Evolutionary conservation across 2,113 vertebrate genomes (phyloP).

Genomic region (Cyanoliseus patagonus): DNA sequence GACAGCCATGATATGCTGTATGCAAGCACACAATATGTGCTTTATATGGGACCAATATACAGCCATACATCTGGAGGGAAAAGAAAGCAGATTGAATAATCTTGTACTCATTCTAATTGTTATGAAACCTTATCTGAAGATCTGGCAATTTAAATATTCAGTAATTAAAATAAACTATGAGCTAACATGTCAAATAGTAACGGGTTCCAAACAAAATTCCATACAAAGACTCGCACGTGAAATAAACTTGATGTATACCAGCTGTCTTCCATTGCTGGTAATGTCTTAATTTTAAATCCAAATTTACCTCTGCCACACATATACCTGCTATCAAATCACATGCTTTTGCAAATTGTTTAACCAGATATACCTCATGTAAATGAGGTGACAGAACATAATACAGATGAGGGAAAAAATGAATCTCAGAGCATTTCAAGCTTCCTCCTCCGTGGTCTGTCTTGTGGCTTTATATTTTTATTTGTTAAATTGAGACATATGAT

Average conservation of each 20-base stretch:
- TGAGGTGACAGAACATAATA: slow-evolving; percentile 34
- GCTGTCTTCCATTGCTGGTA: not conserved
- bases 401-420: not conserved
- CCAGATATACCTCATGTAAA: slow-evolving; percentile 42
- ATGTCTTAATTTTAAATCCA: not conserved
- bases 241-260: slow-evolving; percentile 15
- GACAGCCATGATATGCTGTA: not conserved
- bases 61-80: not conserved
- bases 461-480: not conserved
- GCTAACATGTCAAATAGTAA: not conserved
- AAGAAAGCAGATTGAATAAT: not conserved
- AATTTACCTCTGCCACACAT: not conserved
- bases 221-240: not conserved
- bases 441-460: not conserved
- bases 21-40: not conserved
- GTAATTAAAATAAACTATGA: slow-evolving; percentile 47
- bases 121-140: not conserved
- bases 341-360: not conserved
- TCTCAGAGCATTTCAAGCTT: not conserved
- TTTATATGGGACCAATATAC: not conserved
- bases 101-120: not conserved
- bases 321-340: slow-evolving; percentile 24
- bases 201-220: slow-evolving; percentile 12
- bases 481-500: not conserved
- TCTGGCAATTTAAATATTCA: slow-evolving; percentile 12